Evolutionary conservation across 2,888 invertebrate genomes (phyloP).

Genomic region (Stegana nigrithorax): DNA sequence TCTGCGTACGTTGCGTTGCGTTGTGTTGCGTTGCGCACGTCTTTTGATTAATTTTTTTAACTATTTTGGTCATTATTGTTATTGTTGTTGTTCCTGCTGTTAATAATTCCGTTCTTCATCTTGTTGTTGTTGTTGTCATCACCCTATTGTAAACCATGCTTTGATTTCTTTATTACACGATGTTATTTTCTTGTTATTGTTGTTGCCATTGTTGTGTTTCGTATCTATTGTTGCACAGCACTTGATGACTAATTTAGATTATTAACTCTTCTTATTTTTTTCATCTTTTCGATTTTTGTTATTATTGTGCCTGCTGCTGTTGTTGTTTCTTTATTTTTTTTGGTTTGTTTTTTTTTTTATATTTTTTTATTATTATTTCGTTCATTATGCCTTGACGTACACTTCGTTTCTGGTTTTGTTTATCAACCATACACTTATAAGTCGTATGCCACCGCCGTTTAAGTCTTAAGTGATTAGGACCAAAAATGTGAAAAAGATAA

Average conservation of each 20-base stretch:
- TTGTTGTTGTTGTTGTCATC: background rate
- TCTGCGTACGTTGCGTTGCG: background rate
- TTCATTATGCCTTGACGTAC: too few species aligned
- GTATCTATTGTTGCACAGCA: conserved; percentile 33
- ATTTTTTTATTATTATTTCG: too few species aligned
- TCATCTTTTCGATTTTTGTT: conserved; percentile 21
- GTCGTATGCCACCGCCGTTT: too few species aligned
- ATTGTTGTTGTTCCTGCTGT: background rate
- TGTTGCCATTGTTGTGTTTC: background rate
- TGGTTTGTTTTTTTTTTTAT: conserved; percentile 1
- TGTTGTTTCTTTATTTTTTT: background rate
- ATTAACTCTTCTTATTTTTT: conserved; percentile 22
- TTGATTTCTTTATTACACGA: background rate
- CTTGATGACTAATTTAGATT: conserved; percentile 40
- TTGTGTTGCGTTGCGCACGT: background rate
- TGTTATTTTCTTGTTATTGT: background rate
- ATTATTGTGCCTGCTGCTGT: background rate
- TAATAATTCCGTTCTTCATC: too few species aligned
- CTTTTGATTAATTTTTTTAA: conserved; percentile 11
- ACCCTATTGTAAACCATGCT: background rate
- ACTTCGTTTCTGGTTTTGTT: too few species aligned
- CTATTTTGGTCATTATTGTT: background rate
- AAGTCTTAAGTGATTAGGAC: too few species aligned
- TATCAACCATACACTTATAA: too few species aligned
- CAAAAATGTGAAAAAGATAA: too few species aligned